Percentiles rank a stretch among this genome's conserved stretches.
Conservation (phyloP, 2,888 invertebrate species). For the Boloria selene region DNA sequence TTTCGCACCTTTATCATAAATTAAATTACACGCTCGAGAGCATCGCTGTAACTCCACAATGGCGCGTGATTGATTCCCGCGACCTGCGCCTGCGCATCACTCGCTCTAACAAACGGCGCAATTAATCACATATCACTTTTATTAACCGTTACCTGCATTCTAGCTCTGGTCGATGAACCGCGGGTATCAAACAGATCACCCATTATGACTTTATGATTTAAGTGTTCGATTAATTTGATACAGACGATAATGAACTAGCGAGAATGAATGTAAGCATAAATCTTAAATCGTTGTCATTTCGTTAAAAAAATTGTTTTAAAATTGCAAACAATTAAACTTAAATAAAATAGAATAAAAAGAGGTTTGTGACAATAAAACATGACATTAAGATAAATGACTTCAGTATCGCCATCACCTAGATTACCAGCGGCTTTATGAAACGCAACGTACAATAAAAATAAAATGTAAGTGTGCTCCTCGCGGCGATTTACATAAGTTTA, state of each 20-base stretch:
- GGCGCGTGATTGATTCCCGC: constrained; percentile 31
- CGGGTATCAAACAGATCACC: constrained; percentile 3
- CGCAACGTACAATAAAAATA: constrained; percentile 9
- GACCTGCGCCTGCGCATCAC: constrained; percentile 23
- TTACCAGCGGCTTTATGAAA: constrained; percentile 1
- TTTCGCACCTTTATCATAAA: constrained; percentile 10
- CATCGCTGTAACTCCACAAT: constrained; percentile 12
- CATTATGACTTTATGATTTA: constrained; percentile 9
- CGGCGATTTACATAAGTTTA: constrained; percentile 22
- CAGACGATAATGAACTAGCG: not conserved
- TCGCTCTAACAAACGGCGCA: constrained; percentile 16
- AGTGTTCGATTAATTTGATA: constrained; percentile 2
- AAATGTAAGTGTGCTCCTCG: constrained; percentile 2
- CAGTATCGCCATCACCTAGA: not conserved
- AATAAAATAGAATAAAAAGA: not conserved
- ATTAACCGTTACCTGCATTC: constrained; percentile 30
- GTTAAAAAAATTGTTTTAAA: no score
- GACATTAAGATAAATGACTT: not conserved
- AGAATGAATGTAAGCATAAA: not conserved
- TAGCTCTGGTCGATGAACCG: constrained; percentile 8
- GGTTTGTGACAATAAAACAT: not conserved
- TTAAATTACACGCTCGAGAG: constrained; percentile 14
- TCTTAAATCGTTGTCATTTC: no score
- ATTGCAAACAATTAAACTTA: not conserved
- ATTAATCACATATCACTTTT: constrained; percentile 34